These are phyloP conservation scores for Plodia interpunctella DNA, from an alignment of 1,140 invertebrate species.

Conservation along the genomic window DNA sequence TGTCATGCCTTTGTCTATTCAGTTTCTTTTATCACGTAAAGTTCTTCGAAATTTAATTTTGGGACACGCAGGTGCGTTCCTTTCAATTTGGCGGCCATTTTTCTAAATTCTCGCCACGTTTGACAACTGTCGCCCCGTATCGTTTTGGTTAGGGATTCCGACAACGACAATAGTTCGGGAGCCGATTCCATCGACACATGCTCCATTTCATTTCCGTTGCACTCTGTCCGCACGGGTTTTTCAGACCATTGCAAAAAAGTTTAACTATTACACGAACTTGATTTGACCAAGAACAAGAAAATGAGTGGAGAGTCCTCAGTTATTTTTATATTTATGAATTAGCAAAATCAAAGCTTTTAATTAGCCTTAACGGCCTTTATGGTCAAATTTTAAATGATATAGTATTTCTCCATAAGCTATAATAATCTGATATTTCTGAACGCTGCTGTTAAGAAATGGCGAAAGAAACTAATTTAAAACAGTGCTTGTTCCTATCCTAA, in stretches of 20 bases:
- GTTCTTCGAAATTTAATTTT: conserved; percentile 17
- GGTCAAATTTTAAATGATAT: too few species aligned
- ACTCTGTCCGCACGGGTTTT: conserved; percentile 50
- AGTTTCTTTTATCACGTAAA: background rate
- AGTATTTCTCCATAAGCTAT: too few species aligned
- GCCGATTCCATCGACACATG: conserved; percentile 54
- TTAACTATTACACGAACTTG: conserved; percentile 72
- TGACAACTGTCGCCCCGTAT: conserved; percentile 39
- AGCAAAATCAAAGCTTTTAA: too few species aligned
- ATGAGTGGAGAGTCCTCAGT: conserved; percentile 22
- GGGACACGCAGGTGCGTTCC: conserved; percentile 10
- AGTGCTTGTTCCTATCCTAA: too few species aligned
- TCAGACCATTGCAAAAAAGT: conserved; percentile 59
- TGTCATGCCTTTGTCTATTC: background rate
- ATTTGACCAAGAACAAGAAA: conserved; percentile 48
- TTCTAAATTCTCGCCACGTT: conserved; percentile 44
- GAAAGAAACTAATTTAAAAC: too few species aligned
- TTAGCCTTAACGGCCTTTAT: too few species aligned
- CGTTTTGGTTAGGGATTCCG: conserved; percentile 16
- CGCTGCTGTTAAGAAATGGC: too few species aligned
- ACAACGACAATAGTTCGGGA: conserved; percentile 45
- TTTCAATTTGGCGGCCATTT: conserved; percentile 17
- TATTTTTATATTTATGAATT: background rate
- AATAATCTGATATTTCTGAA: too few species aligned
- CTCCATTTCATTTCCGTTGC: conserved; percentile 66